phyloP scores from a whole-genome alignment of 2,797 vertebrate genomes.

The Pogoniulus pusillus region DNA sequence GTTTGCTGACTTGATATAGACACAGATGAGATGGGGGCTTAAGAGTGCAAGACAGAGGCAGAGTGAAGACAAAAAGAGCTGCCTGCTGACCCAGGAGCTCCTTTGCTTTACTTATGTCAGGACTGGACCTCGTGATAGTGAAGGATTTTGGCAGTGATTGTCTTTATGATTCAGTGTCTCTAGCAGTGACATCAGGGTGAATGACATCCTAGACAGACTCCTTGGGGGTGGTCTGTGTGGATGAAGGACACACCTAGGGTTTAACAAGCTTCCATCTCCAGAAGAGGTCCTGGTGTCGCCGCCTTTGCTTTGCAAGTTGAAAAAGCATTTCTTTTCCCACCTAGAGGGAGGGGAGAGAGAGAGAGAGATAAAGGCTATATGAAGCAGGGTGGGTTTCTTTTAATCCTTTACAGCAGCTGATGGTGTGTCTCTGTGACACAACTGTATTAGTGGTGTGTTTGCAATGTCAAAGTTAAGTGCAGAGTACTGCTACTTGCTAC shows the following conservation, averaged over 20 bases:
- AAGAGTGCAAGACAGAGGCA: constrained; percentile 58
- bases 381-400: background rate
- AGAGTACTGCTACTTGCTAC: background rate
- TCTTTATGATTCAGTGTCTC: constrained; percentile 92
- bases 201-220: constrained; percentile 77
- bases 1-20: constrained; percentile 39
- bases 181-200: constrained; percentile 83
- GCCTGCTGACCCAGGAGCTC: constrained; percentile 60
- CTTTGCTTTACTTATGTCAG: constrained; percentile 49
- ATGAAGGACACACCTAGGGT: constrained; percentile 80
- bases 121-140: constrained; percentile 64
- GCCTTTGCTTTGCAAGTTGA: constrained; percentile 97
- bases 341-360: constrained; percentile 64
- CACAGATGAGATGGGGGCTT: constrained; percentile 29
- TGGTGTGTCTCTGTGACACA: background rate
- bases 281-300: constrained; percentile 91
- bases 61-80: constrained; percentile 46
- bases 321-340: constrained; percentile 94
- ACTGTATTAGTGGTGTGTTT: background rate
- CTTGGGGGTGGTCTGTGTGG: constrained; percentile 77
- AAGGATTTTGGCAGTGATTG: constrained; percentile 87
- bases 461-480: background rate
- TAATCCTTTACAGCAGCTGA: background rate
- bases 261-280: constrained; percentile 99
- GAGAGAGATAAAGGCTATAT: constrained; percentile 1